These are phyloP conservation scores for Contarinia nasturtii DNA, from an alignment of 1,140 invertebrate genomes.

Conservation along the genomic window DNA sequence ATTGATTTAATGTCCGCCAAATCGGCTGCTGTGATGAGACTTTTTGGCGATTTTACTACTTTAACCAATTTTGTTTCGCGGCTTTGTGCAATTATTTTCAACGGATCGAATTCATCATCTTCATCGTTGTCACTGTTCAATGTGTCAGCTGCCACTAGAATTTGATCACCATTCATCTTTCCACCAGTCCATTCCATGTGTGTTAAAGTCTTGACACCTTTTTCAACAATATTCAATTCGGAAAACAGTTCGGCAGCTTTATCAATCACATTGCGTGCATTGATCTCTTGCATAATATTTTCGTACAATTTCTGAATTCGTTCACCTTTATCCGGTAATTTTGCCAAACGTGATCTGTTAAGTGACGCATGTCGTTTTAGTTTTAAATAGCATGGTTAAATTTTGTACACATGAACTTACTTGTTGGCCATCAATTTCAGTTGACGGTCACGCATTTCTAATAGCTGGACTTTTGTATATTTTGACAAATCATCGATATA, in stretches of 20 bases:
- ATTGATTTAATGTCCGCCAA: constrained; percentile 31
- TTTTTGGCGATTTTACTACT: constrained; percentile 28
- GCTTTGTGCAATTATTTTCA: constrained; percentile 41
- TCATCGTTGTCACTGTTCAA: constrained; percentile 46
- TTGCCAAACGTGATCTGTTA: constrained; percentile 18
- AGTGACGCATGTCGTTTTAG: not conserved
- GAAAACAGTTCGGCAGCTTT: constrained; percentile 34
- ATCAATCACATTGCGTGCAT: constrained; percentile 33
- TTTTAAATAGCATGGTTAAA: not conserved
- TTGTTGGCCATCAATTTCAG: constrained; percentile 28
- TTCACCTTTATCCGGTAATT: constrained; percentile 44
- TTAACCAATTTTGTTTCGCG: constrained; percentile 36
- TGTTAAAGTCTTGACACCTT: constrained; percentile 33
- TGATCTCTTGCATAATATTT: constrained; percentile 32
- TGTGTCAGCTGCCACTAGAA: constrained; percentile 12
- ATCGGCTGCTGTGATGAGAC: constrained; percentile 38
- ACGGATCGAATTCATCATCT: constrained; percentile 38
- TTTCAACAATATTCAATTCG: constrained; percentile 32
- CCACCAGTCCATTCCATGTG: constrained; percentile 47
- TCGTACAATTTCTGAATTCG: constrained; percentile 35
- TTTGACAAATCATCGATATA: constrained; percentile 16
- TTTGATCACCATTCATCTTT: constrained; percentile 17
- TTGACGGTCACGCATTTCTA: constrained; percentile 29
- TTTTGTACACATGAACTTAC: constrained; percentile 21
- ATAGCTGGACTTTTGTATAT: constrained; percentile 23